Evolutionary conservation across 2,113 vertebrate genomes (phyloP).

Genomic region (Aldabrachelys gigantea): DNA sequence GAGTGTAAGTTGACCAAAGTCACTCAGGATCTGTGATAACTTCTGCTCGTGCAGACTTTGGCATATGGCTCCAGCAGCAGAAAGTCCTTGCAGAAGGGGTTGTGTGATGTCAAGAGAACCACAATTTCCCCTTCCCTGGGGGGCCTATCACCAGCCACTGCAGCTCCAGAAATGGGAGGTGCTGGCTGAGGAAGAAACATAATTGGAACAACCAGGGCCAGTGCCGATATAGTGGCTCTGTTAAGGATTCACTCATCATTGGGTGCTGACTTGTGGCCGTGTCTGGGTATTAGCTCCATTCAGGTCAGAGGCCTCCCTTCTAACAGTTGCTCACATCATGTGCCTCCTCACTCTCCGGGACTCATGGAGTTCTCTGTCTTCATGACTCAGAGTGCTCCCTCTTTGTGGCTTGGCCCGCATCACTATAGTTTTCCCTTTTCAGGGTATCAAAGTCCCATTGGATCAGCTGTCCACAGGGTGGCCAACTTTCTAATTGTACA

Average conservation of each 20-base stretch:
- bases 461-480: neutral
- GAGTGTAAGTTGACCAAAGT: neutral
- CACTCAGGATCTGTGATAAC: neutral
- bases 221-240: neutral
- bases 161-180: neutral
- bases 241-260: neutral
- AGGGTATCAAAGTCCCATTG: neutral
- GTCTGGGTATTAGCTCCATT: neutral
- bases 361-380: neutral
- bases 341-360: neutral
- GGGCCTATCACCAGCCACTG: neutral
- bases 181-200: neutral
- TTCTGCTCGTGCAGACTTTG: rapidly evolving
- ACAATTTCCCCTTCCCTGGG: neutral
- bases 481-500: too few relatives aligned
- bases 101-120: neutral
- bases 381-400: neutral
- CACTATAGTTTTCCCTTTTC: neutral
- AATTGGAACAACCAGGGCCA: neutral
- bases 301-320: neutral
- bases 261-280: neutral
- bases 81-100: neutral
- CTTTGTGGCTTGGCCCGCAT: neutral
- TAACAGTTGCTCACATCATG: neutral
- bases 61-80: neutral